These are phyloP conservation scores for Tapera naevia DNA, from an alignment of 2,797 vertebrate species.

Conservation along the genomic window DNA sequence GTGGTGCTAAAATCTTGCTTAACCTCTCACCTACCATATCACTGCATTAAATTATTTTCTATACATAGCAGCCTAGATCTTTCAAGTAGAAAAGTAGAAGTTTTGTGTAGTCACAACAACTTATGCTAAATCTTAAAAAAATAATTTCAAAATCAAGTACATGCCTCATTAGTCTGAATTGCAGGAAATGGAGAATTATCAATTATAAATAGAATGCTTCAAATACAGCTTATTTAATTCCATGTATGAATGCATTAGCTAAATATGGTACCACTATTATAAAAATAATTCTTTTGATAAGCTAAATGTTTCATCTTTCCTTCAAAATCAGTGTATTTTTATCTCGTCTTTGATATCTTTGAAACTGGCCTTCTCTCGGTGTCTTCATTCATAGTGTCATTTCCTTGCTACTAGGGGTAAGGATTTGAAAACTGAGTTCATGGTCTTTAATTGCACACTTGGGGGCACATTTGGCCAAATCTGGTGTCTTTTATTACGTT, in stretches of 20 bases:
- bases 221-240: constrained; percentile 46
- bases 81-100: neutral
- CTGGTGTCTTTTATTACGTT: neutral
- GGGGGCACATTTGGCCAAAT: neutral
- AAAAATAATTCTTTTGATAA: neutral
- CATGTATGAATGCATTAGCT: neutral
- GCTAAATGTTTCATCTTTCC: neutral
- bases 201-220: constrained; percentile 33
- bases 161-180: constrained; percentile 29
- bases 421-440: neutral
- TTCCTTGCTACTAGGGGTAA: neutral
- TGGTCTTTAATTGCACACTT: neutral
- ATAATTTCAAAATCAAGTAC: neutral
- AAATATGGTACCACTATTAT: neutral
- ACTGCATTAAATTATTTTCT: neutral
- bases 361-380: neutral
- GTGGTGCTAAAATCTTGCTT: neutral
- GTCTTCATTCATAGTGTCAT: neutral
- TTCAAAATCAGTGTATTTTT: neutral
- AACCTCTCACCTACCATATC: neutral
- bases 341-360: neutral
- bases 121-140: neutral
- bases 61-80: neutral
- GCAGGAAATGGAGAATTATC: constrained; percentile 35
- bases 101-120: neutral